These are phyloP conservation scores for Pituophis catenifer DNA, from an alignment of 2,113 vertebrate genomes.

Conservation along the genomic window DNA sequence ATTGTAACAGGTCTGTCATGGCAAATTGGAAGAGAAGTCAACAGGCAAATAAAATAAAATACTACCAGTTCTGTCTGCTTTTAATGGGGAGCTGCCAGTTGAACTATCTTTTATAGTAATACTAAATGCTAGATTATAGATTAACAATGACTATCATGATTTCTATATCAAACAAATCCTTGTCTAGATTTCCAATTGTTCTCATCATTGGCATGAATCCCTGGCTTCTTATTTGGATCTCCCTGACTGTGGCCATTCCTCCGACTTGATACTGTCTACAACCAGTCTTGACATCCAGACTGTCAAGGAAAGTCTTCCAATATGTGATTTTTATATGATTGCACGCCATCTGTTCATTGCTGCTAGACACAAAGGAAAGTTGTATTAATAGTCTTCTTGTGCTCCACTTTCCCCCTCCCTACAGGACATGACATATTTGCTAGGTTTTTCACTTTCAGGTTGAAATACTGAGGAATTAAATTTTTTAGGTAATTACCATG, in stretches of 20 bases:
- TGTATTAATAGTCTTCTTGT: slow-evolving; percentile 4
- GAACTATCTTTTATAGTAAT: background rate
- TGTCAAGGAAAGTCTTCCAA: slow-evolving; percentile 11
- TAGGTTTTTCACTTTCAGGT: background rate
- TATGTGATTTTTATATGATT: slow-evolving; percentile 40
- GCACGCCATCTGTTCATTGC: slow-evolving; percentile 54
- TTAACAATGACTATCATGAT: background rate
- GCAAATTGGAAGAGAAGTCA: background rate
- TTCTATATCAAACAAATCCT: background rate
- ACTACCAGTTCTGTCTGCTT: background rate
- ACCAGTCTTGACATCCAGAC: background rate
- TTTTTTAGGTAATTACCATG: background rate
- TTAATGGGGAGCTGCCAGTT: background rate
- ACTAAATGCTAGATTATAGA: background rate
- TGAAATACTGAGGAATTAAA: background rate
- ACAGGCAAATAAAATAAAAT: background rate
- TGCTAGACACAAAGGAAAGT: slow-evolving; percentile 54
- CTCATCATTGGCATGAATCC: background rate
- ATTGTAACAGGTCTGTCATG: background rate
- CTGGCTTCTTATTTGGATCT: background rate
- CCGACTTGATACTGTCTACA: background rate
- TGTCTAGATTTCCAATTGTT: background rate
- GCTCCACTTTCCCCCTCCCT: slow-evolving; percentile 12
- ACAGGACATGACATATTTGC: background rate
- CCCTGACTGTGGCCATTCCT: background rate